Evolutionary conservation across 2,888 invertebrate species (phyloP), one percentile per base, ranked within the genome.

Genomic region (Xestobium rufovillosum): DNA sequence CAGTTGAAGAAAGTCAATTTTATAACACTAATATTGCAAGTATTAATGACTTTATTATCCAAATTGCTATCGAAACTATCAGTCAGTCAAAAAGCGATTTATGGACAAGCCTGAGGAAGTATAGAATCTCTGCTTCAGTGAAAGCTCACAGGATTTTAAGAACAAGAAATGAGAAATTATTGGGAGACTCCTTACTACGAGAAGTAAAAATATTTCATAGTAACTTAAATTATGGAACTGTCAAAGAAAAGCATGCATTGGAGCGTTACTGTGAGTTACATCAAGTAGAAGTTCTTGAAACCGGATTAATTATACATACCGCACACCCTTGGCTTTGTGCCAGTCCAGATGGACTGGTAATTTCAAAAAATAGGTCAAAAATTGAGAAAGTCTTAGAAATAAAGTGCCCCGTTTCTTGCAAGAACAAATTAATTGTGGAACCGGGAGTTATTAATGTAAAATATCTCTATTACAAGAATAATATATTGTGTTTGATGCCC

Each of bases 131-230:
- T 8, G 23, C 23, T 19, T 19, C 23, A 8, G 23, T 19, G 23
- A 19, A n/a, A 19, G 23, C 23, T 19, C 23, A 19, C n/a, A 19
- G 23, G n/a, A 19, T 19, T n/a, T n/a, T 19, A 19, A 6, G 23
- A 19, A 8, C 23, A 19, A 19, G 6, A 19, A 19, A 19, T 19
- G 6, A 8, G 6, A 19, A 19, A 19, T 8, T n/a, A 19, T n/a
- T 19, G n/a, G 6, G 6, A 19, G 6, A 19, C 6, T 19, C 23
- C 6, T 19, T 19, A 6, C n/a, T 19, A 19, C n/a, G 23, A 8
- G 23, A 19, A 19, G n/a, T 8, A 19, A 19, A 19, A 8, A 19
- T 19, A 19, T n/a, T 8, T 6, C 23, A 19, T 19, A 19, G n/a
- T 8, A 19, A 19, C n/a, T 19, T 19, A n/a, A 19, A 6, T n/a